Evolutionary conservation across 2,113 vertebrate species (phyloP), one percentile per base, ranked within the genome.

Genomic region (Chrysemys picta): DNA sequence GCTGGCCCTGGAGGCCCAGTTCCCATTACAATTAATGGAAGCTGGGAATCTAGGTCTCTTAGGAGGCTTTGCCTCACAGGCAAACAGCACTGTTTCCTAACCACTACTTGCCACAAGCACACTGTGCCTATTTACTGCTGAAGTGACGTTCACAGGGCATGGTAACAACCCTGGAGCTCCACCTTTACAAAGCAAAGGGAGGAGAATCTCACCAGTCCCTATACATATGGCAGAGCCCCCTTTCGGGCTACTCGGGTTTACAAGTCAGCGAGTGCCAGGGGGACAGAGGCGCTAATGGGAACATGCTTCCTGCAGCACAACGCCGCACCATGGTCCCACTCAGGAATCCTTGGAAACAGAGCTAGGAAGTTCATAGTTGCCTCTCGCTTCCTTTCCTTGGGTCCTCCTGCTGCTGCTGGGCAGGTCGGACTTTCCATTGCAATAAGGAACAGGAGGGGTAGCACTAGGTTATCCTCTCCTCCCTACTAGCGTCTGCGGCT

Each of bases 321-420:
- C 4, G 8, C 3, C 72, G 2, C 84, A 85, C 12, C 59, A 9
- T 11, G 16, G 17, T 45, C 59, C 75, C 59, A 29, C 42, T 90
- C 78, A 86, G 75, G 82, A 62, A 13, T 25, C 5, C 50, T 65
- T 45, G 3, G 17, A 57, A 57, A 57, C 10, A 24, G 22, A 85
- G 27, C 17, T 53, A 35, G 14, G 38, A 85, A 54, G 50, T 10
- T 22, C 62, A 19, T 88, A n/a, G 27, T 84, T 76, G 17, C 10
- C 27, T 56, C 12, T 5, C 17, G n/a, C 72, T 72, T 75, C 16
- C 47, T 42, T 88, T 85, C 79, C 22, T 42, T 89, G 10, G 10
- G 82, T 45, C 9, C 5, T 24, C n/a, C 52, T 22, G 19, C 0
- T 84, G 53, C 0, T 0, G 80, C 47, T 80, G 12, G 27, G 17